Base-by-base conservation (phyloP, 2,113 vertebrate species). In the Puntigrus tetrazona region DNA sequence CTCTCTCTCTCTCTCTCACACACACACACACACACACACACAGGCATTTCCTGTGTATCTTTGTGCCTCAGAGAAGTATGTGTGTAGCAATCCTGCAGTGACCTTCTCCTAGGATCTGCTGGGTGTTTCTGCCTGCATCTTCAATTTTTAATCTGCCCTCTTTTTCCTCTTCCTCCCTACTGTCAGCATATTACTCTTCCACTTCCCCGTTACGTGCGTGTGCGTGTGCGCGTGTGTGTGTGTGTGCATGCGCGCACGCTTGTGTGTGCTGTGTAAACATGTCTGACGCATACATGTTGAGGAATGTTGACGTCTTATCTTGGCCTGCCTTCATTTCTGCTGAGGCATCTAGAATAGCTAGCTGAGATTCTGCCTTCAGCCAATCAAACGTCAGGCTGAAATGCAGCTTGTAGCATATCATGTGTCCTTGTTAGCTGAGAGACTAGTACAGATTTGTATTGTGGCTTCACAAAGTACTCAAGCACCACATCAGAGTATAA, bases 211-310 rank as follows among this genome's bases (percentile, higher is more conserved):
- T 55, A 36, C 52, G 9, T 57, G 52, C n/a, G 52, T 25, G 9
- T 22, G 18, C 8, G 52, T 80, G 55, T 78, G 82, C 88, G 52
- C 84, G 77, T 86, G 77, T 88, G 86, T 90, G 88, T n/a, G n/a
- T n/a, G n/a, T 25, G 9, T 22, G 18, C 8, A 45, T 80, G 55
- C 76, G 82, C 88, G 52, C 84, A 75, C 85, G 77, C n/a, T n/a
- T 88, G 86, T 90, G 88, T 87, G 67, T 79, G 45, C 83, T 87
- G 83, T 88, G 88, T 88, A 70, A 83, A 63, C 84, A 77, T 86
- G 83, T 88, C 65, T 81, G 86, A 85, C 27, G 18, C 38, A 61
- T 38, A 16, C 29, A 52, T 75, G 57, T 55, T 74, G 36, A 47
- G 41, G 27, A 45, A 79, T 59, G 72, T 57, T 88, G 82, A 85